Base-by-base conservation (phyloP, 35 echinoderm and acorn worm species). In the Amphiura filiformis region DNA sequence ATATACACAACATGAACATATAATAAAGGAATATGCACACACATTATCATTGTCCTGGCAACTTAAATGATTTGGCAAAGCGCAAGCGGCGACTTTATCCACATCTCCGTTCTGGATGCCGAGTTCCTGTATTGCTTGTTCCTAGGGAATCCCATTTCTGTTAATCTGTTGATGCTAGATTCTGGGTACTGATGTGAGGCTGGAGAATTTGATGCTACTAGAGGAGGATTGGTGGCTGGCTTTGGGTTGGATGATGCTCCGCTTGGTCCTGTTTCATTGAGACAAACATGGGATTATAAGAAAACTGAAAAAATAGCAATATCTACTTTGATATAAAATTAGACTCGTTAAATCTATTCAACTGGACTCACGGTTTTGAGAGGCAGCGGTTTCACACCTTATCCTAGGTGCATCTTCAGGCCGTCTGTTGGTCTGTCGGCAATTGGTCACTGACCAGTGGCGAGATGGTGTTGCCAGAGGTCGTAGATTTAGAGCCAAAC, bases 1-100 rank as follows among this genome's bases (percentile, higher is more conserved):
- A n/a, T 47, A 47, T 47, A 47, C 41, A 47, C 41, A 9, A 17
- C 41, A 47, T 47, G 17, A 47, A 47, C 41, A 4, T 47, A n/a
- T n/a, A n/a, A n/a, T n/a, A n/a, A n/a, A n/a, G n/a, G n/a, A n/a
- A n/a, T n/a, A n/a, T n/a, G n/a, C n/a, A n/a, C n/a, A n/a, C n/a
- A n/a, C n/a, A n/a, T n/a, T n/a, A 79, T 93, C 77, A 75, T 41
- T 93, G 91, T 56, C 91, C 91, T 32, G 93, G 93, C 83, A 80
- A 40, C 39, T 94, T 90, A 0, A 94, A 77, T 1, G 88, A 90
- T 56, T 87, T 94, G 15, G 88, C 88, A 36, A 94, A 81, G 34
- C 90, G 42, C 1, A 84, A 40, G 88, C 82, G 17, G 56, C 56
- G 1, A 86, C 91, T 33, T 78, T 44, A 26, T 93, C 75, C 13